Conservation (phyloP, 2,888 invertebrate species). For the Boloria selene region DNA sequence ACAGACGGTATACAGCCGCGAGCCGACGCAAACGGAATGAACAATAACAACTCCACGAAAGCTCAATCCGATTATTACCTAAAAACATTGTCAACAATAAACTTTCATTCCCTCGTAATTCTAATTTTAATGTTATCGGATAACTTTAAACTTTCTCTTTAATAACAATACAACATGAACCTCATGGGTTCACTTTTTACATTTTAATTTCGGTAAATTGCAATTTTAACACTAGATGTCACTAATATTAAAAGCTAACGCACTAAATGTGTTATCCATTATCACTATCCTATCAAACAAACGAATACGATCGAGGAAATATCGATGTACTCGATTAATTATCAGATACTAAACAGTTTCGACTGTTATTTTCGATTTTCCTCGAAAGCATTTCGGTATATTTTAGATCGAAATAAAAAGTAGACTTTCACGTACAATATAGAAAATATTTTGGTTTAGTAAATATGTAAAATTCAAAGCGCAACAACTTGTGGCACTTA, state of each 20-base stretch:
- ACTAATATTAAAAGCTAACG: constrained; percentile 81
- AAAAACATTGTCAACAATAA: constrained; percentile 82
- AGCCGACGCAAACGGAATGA: constrained; percentile 50
- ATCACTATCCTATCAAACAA: constrained; percentile 44
- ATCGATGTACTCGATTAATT: constrained; percentile 14
- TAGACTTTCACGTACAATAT: constrained; percentile 45
- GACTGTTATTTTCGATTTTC: constrained; percentile 33
- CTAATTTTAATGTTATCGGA: constrained; percentile 76
- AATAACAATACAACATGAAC: constrained; percentile 81
- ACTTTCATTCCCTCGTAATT: constrained; percentile 70
- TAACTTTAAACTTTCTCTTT: constrained; percentile 76
- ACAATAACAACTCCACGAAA: constrained; percentile 73
- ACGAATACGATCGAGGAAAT: constrained; percentile 34
- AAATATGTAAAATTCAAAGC: constrained; percentile 53
- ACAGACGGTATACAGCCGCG: constrained; percentile 48
- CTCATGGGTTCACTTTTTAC: constrained; percentile 58
- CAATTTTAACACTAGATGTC: constrained; percentile 79
- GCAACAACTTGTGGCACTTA: constrained; percentile 67
- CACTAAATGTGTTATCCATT: constrained; percentile 53
- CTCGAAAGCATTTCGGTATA: constrained; percentile 40
- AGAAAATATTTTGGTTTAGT: constrained; percentile 50
- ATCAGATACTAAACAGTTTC: constrained; percentile 12
- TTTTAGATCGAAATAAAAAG: constrained; percentile 27
- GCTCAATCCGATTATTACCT: constrained; percentile 79
- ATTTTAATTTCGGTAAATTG: constrained; percentile 68